A percentile compares a stretch with the other conserved stretches of the same genome.
Evolutionary conservation across 1,140 invertebrate species (phyloP).

Genomic region (Cotesia glomerata): DNA sequence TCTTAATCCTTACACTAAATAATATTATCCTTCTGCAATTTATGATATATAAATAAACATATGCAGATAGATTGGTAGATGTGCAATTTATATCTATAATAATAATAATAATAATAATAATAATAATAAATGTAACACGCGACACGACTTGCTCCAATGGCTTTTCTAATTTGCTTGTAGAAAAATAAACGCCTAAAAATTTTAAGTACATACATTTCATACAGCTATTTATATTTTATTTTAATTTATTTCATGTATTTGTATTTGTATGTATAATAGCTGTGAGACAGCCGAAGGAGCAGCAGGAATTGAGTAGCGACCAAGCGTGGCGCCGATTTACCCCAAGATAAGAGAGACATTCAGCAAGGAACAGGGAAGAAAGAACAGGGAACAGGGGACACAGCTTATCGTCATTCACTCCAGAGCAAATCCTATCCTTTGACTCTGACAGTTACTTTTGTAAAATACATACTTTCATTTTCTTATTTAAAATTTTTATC

Average conservation of each 20-base stretch:
- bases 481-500: too few relatives aligned
- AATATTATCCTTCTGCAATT: not conserved
- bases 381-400: not conserved
- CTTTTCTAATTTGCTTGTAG: constrained; percentile 35
- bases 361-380: constrained; percentile 7
- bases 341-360: constrained; percentile 25
- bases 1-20: constrained; percentile 33
- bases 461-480: too few relatives aligned
- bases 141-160: constrained; percentile 32
- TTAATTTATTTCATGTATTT: too few relatives aligned
- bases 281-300: constrained; percentile 5
- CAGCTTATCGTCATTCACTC: constrained; percentile 24
- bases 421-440: not conserved
- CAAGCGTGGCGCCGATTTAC: constrained; percentile 30
- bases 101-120: too few relatives aligned
- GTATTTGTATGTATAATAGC: not conserved
- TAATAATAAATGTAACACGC: not conserved
- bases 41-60: not conserved
- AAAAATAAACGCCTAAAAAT: not conserved
- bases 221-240: too few relatives aligned
- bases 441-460: too few relatives aligned
- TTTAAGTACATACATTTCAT: too few relatives aligned
- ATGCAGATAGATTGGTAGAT: not conserved
- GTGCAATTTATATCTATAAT: too few relatives aligned
- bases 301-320: constrained; percentile 10